Percentiles rank a stretch among this genome's conserved stretches.
phyloP scores from a whole-genome alignment of 2,888 invertebrate genomes.

The Baronia brevicornis region DNA sequence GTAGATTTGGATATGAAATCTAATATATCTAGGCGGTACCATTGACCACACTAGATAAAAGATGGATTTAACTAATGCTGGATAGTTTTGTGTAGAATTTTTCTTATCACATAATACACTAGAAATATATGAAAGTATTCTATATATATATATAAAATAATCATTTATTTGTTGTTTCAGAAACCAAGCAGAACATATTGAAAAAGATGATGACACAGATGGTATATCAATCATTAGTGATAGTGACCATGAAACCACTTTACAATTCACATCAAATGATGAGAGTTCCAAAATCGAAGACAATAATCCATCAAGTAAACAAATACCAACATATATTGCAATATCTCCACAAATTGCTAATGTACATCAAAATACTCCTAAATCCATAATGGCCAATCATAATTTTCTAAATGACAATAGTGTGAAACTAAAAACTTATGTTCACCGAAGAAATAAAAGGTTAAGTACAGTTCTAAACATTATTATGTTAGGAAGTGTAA shows the following conservation, averaged over 20 bases:
- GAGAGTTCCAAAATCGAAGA: constrained; percentile 34
- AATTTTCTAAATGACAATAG: constrained; percentile 46
- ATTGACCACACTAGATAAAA: no score
- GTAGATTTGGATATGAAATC: no score
- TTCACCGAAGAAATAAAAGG: constrained; percentile 63
- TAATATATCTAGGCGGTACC: no score
- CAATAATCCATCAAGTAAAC: constrained; percentile 11
- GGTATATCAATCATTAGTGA: constrained; percentile 71
- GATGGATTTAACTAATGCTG: no score
- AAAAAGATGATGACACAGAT: constrained; percentile 70
- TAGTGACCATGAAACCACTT: constrained; percentile 54
- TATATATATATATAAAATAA: background rate
- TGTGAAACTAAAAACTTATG: constrained; percentile 62
- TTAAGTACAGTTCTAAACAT: constrained; percentile 64
- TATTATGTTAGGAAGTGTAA: constrained; percentile 64
- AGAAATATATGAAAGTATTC: background rate
- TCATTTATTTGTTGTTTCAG: constrained; percentile 28
- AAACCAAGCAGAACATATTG: constrained; percentile 31
- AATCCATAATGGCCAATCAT: constrained; percentile 38
- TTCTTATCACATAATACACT: background rate
- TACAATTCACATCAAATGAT: constrained; percentile 29
- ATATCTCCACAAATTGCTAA: constrained; percentile 25
- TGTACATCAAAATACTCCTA: constrained; percentile 23
- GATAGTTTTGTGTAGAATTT: no score
- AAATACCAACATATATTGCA: constrained; percentile 31